phyloP scores from a whole-genome alignment of 2,113 vertebrate genomes.

The Trichechus manatus region DNA sequence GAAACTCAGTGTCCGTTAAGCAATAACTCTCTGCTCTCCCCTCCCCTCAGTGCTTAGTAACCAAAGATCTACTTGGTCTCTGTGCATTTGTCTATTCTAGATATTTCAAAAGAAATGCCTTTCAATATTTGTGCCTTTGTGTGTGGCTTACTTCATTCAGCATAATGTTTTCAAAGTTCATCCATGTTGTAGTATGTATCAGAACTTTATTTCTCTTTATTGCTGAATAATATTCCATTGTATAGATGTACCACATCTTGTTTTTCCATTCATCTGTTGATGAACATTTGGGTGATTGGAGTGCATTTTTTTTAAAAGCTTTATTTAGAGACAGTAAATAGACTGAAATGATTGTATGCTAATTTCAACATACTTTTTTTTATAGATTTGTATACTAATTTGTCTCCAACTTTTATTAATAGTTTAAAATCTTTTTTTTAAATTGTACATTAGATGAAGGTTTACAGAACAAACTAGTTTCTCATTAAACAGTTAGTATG shows the following conservation, averaged over 20 bases:
- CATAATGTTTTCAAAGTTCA: background rate
- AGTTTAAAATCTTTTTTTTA: too few relatives aligned
- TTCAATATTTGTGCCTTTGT: background rate
- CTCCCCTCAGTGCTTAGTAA: background rate
- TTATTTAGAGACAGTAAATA: background rate
- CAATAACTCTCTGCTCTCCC: background rate
- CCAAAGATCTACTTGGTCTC: background rate
- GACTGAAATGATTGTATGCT: background rate
- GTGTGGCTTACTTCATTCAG: background rate
- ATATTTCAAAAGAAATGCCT: background rate
- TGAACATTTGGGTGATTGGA: background rate
- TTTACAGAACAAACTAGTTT: too few relatives aligned
- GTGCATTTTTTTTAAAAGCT: background rate
- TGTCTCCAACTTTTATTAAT: too few relatives aligned
- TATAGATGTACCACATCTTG: background rate
- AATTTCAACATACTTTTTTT: background rate
- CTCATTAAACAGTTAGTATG: too few relatives aligned
- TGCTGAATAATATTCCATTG: background rate
- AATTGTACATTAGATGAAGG: too few relatives aligned
- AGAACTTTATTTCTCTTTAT: background rate
- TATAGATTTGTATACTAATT: too few relatives aligned
- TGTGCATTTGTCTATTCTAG: background rate
- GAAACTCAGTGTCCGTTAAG: background rate
- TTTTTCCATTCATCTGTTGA: background rate
- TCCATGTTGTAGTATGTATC: background rate